These are phyloP conservation scores for Falco peregrinus DNA, from an alignment of 2,797 vertebrate species.

Conservation along the genomic window DNA sequence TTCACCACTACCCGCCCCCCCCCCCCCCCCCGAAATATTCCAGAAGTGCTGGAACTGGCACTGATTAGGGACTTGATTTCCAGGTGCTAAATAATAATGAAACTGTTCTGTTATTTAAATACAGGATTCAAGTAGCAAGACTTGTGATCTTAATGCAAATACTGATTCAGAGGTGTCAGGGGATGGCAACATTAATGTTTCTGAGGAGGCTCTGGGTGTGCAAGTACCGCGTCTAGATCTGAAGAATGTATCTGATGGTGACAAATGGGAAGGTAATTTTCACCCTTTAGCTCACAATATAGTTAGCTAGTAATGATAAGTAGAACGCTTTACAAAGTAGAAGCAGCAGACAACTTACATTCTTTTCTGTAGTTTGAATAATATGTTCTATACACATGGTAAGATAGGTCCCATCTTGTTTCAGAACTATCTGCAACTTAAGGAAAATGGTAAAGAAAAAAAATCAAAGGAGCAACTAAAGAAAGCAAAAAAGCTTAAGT, in stretches of 20 bases:
- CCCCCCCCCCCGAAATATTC: background rate
- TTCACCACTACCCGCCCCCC: too few relatives aligned
- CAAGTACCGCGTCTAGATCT: constrained; percentile 77
- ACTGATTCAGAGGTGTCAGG: constrained; percentile 68
- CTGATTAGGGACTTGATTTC: background rate
- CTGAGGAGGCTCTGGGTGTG: constrained; percentile 63
- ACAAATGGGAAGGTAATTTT: constrained; percentile 83
- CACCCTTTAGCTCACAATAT: background rate
- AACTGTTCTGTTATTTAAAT: constrained; percentile 36
- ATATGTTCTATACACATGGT: background rate
- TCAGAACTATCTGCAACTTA: background rate
- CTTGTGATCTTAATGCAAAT: constrained; percentile 79
- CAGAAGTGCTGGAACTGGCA: background rate
- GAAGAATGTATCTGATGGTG: constrained; percentile 78
- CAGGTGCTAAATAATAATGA: background rate
- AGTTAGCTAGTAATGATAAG: background rate
- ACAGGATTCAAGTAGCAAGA: constrained; percentile 74
- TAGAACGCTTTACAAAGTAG: background rate
- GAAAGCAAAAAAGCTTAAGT: background rate
- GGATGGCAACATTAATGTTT: constrained; percentile 45
- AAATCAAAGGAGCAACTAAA: background rate
- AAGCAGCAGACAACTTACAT: background rate
- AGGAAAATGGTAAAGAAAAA: background rate
- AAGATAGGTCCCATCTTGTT: background rate
- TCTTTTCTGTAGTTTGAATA: background rate